Evolutionary conservation across 2,888 invertebrate species (phyloP).

Genomic region (Dasypogon diadema): DNA sequence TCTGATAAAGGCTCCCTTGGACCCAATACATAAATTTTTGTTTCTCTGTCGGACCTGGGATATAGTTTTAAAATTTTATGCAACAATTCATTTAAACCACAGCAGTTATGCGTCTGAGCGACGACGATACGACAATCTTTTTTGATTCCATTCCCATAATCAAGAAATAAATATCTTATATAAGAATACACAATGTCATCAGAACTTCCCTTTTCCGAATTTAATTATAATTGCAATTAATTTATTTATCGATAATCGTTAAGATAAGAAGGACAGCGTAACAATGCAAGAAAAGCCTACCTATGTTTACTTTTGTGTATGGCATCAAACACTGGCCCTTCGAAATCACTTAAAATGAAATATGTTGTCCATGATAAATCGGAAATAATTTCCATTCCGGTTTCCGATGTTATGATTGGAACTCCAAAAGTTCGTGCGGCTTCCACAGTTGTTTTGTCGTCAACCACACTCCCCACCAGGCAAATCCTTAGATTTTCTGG

Average conservation of each 20-base stretch:
- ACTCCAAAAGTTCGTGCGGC: slow-evolving; percentile 75
- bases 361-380: slow-evolving; percentile 74
- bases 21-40: too few species aligned
- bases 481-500: slow-evolving; percentile 74
- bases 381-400: slow-evolving; percentile 73
- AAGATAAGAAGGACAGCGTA: not conserved
- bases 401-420: slow-evolving; percentile 74
- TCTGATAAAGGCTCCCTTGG: slow-evolving; percentile 42
- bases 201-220: not conserved
- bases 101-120: too few species aligned
- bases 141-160: too few species aligned
- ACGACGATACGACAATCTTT: too few species aligned
- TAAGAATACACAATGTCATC: too few species aligned
- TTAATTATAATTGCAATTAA: not conserved
- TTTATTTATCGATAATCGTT: slow-evolving; percentile 1
- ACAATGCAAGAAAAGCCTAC: slow-evolving; percentile 63
- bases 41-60: too few species aligned
- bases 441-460: slow-evolving; percentile 71
- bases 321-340: slow-evolving; percentile 74
- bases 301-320: slow-evolving; percentile 75
- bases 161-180: too few species aligned
- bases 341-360: slow-evolving; percentile 79
- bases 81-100: too few species aligned
- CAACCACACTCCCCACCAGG: slow-evolving; percentile 72
- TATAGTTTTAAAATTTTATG: too few species aligned